Percentiles rank a stretch among this genome's conserved stretches.
phyloP scores from a whole-genome alignment of 2,888 invertebrate species.

The Pherbina coryleti region DNA sequence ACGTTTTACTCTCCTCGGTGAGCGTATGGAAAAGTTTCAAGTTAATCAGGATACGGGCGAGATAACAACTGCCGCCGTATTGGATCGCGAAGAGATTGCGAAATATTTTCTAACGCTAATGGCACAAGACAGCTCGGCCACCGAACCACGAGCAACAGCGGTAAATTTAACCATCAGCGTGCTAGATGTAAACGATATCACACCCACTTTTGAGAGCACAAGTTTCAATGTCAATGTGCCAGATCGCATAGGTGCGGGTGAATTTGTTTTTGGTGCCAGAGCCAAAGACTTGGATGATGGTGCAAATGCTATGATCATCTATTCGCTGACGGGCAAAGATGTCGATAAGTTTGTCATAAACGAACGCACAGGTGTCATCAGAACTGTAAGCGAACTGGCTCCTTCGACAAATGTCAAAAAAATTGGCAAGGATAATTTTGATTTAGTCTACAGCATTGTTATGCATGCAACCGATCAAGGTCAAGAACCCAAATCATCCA shows the following conservation, averaged over 20 bases:
- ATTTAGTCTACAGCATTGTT: slow-evolving; percentile 77
- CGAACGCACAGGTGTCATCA: slow-evolving; percentile 86
- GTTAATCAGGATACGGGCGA: slow-evolving; percentile 85
- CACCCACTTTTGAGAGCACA: slow-evolving; percentile 81
- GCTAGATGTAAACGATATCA: slow-evolving; percentile 88
- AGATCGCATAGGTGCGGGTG: slow-evolving; percentile 82
- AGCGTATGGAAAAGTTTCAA: slow-evolving; percentile 83
- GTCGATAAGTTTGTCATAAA: slow-evolving; percentile 84
- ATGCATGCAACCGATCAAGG: slow-evolving; percentile 89
- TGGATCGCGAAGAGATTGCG: slow-evolving; percentile 85
- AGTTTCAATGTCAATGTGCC: slow-evolving; percentile 86
- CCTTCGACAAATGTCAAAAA: slow-evolving; percentile 66
- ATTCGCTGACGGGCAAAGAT: slow-evolving; percentile 83
- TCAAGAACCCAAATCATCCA: slow-evolving; percentile 76
- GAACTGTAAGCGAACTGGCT: slow-evolving; percentile 77
- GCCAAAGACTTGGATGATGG: slow-evolving; percentile 88
- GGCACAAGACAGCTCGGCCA: slow-evolving; percentile 90
- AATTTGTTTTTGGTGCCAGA: slow-evolving; percentile 92
- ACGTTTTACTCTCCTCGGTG: slow-evolving; percentile 86
- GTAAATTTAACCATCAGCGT: slow-evolving; percentile 86
- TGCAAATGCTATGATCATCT: slow-evolving; percentile 83
- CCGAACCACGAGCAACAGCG: slow-evolving; percentile 85
- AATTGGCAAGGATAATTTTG: slow-evolving; percentile 72
- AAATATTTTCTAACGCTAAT: slow-evolving; percentile 85
- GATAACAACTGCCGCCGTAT: slow-evolving; percentile 78